Evolutionary conservation across 2,113 vertebrate genomes (phyloP).

Genomic region (Rhegmatorhina hoffmannsi): DNA sequence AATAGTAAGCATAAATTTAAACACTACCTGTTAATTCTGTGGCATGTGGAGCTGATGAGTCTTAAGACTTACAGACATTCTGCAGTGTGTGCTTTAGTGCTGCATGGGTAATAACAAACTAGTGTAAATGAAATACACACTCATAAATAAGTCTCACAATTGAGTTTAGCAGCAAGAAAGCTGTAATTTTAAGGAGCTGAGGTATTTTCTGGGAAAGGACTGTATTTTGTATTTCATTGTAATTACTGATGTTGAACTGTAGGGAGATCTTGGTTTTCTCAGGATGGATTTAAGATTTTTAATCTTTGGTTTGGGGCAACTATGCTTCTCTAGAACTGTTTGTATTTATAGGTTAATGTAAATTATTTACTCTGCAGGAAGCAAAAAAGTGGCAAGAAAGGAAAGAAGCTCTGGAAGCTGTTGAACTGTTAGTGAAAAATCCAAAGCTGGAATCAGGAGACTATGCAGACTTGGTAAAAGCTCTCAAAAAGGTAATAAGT

Average conservation of each 20-base stretch:
- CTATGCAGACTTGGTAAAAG: conserved; percentile 93
- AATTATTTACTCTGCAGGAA: conserved; percentile 79
- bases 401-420: conserved; percentile 93
- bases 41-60: background rate
- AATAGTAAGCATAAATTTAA: conserved; percentile 83
- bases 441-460: conserved; percentile 94
- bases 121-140: background rate
- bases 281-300: background rate
- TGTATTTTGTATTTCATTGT: background rate
- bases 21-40: background rate
- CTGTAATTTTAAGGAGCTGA: background rate
- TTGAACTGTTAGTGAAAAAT: conserved; percentile 90
- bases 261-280: background rate
- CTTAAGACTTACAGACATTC: background rate
- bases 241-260: background rate
- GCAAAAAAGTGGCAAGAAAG: conserved; percentile 99
- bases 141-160: background rate
- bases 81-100: background rate
- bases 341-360: background rate
- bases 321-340: background rate
- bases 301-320: background rate
- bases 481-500: conserved; percentile 89
- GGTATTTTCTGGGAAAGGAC: background rate
- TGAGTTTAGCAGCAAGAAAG: background rate
- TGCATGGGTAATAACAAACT: background rate